Conservation (phyloP, 2,888 invertebrate species). For the Lamellibrachia satsuma region DNA sequence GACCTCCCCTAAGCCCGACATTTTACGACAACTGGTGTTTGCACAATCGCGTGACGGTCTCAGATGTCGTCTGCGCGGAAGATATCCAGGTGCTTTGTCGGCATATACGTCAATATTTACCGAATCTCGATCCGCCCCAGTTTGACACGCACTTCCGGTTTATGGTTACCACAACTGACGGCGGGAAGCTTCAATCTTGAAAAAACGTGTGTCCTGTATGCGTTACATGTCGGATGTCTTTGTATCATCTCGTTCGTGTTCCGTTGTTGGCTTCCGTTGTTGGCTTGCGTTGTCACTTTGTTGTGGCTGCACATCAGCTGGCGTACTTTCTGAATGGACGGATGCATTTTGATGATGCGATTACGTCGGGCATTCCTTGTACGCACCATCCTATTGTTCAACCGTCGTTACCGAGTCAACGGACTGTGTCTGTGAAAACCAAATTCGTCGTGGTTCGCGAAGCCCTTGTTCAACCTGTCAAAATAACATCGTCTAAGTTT, state of each 20-base stretch:
- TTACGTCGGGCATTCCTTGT: not conserved
- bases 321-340: not conserved
- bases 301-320: not conserved
- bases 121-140: not conserved
- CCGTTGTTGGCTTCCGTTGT: not conserved
- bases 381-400: not conserved
- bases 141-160: slow-evolving; percentile 6
- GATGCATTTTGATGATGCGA: not conserved
- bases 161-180: not conserved
- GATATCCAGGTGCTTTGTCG: not conserved
- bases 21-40: slow-evolving; percentile 7
- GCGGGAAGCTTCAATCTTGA: slow-evolving; percentile 3
- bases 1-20: not conserved
- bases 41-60: not conserved
- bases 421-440: not conserved
- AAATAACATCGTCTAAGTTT: not conserved
- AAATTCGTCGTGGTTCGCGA: not conserved
- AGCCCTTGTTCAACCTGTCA: not conserved
- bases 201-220: not conserved
- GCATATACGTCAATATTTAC: not conserved
- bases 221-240: not conserved
- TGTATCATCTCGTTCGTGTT: not conserved
- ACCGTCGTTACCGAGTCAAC: not conserved
- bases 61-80: slow-evolving; percentile 3
- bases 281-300: not conserved